These are phyloP conservation scores for Dermatemys mawii DNA, from an alignment of 2,113 vertebrate species.

Conservation along the genomic window DNA sequence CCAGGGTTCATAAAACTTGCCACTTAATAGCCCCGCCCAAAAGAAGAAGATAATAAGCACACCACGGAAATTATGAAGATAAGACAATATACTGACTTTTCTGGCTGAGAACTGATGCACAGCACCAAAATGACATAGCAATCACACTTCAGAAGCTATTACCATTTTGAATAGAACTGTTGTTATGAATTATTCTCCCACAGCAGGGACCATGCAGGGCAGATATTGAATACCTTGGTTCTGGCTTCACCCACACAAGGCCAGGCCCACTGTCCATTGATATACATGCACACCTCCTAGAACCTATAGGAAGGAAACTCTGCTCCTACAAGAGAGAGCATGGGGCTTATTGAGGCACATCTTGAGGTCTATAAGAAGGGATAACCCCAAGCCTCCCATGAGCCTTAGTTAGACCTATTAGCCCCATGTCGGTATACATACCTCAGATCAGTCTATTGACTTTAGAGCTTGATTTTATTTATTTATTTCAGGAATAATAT, in stretches of 20 bases:
- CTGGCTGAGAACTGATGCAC: background rate
- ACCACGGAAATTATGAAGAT: background rate
- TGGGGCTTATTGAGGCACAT: background rate
- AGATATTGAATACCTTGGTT: background rate
- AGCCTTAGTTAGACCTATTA: background rate
- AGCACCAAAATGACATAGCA: constrained; percentile 31
- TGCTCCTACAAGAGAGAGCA: background rate
- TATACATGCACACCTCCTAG: background rate
- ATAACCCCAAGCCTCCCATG: background rate
- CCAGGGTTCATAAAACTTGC: constrained; percentile 33
- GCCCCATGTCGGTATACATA: background rate
- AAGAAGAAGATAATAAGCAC: constrained; percentile 41
- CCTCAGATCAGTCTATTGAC: background rate
- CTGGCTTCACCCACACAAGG: background rate
- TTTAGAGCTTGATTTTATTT: background rate
- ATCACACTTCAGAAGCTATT: constrained; percentile 20
- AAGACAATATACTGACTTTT: constrained; percentile 3
- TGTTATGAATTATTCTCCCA: background rate
- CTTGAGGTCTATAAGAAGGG: background rate
- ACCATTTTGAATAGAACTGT: constrained; percentile 42
- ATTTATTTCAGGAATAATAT: background rate
- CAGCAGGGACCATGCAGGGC: background rate
- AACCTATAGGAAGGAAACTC: background rate
- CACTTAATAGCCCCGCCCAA: background rate
- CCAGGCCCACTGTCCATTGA: background rate